phyloP scores from a whole-genome alignment of 2,888 invertebrate species.

The Calameuta filiformis region DNA sequence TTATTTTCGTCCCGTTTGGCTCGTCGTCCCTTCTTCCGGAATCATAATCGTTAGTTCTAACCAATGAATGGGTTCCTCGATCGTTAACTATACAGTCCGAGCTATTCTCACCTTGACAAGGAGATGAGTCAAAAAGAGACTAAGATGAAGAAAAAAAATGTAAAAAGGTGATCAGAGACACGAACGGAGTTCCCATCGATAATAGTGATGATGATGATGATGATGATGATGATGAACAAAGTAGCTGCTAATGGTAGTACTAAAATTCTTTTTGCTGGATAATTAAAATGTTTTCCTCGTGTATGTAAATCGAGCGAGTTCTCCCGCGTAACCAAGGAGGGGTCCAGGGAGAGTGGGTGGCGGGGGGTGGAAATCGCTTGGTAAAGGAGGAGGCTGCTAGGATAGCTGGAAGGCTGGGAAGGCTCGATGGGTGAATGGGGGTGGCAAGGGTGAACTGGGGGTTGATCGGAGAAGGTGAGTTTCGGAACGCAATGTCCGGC shows the following conservation, averaged over 20 bases:
- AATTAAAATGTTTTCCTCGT: slow-evolving; percentile 31
- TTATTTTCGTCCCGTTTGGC: slow-evolving; percentile 37
- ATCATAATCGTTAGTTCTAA: slow-evolving; percentile 38
- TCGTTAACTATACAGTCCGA: background rate
- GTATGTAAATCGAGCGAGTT: slow-evolving; percentile 31
- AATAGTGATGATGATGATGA: background rate
- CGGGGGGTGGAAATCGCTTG: background rate
- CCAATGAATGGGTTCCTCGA: background rate
- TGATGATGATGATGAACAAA: background rate
- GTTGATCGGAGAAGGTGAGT: slow-evolving; percentile 50
- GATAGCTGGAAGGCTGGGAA: slow-evolving; percentile 12
- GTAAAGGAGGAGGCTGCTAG: slow-evolving; percentile 21
- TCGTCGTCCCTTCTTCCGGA: slow-evolving; percentile 33
- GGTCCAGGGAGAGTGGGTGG: background rate
- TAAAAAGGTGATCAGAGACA: background rate
- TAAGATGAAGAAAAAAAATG: slow-evolving; percentile 2
- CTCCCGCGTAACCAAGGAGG: background rate
- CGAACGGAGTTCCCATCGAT: background rate
- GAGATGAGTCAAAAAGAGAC: background rate
- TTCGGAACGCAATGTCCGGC: slow-evolving; percentile 64
- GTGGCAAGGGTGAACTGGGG: background rate
- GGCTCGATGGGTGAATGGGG: slow-evolving; percentile 30
- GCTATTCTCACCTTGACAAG: slow-evolving; percentile 17
- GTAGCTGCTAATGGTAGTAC: background rate
- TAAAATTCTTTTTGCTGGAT: slow-evolving; percentile 13